phyloP scores from a whole-genome alignment of 2,797 vertebrate genomes.

The Pipistrellus pipistrellus region DNA sequence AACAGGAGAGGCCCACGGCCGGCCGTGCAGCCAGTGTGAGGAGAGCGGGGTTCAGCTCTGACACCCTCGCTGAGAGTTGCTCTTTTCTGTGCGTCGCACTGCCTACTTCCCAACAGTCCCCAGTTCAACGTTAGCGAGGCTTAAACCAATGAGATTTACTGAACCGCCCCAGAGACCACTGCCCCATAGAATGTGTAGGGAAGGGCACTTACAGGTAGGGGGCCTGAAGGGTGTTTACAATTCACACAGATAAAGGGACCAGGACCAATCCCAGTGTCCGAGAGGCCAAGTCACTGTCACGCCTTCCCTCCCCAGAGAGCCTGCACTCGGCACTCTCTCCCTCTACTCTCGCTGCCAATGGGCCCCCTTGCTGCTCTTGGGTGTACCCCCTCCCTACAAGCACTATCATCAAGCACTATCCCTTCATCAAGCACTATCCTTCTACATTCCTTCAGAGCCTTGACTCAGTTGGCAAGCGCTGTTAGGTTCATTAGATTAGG shows the following conservation, averaged over 20 bases:
- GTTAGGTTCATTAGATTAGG: neutral
- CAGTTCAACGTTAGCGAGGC: constrained; percentile 30
- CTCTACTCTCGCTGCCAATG: neutral
- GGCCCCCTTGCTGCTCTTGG: neutral
- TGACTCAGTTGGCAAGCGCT: neutral
- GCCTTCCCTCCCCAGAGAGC: neutral
- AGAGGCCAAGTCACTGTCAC: neutral
- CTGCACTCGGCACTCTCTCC: neutral
- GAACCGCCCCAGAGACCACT: neutral
- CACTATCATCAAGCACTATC: no score
- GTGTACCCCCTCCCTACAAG: no score
- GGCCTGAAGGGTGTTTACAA: neutral
- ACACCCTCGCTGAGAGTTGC: neutral
- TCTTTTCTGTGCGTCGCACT: neutral
- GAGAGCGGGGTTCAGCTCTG: neutral
- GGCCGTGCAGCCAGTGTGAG: neutral
- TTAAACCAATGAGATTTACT: neutral
- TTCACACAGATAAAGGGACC: neutral
- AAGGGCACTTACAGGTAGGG: no score
- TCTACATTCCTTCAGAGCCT: neutral
- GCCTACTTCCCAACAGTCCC: neutral
- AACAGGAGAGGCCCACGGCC: neutral
- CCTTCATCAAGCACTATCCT: neutral
- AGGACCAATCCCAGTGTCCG: neutral
- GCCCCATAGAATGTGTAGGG: neutral